Base-by-base conservation (phyloP, 2,888 invertebrate species). In the Beris chalybata region DNA sequence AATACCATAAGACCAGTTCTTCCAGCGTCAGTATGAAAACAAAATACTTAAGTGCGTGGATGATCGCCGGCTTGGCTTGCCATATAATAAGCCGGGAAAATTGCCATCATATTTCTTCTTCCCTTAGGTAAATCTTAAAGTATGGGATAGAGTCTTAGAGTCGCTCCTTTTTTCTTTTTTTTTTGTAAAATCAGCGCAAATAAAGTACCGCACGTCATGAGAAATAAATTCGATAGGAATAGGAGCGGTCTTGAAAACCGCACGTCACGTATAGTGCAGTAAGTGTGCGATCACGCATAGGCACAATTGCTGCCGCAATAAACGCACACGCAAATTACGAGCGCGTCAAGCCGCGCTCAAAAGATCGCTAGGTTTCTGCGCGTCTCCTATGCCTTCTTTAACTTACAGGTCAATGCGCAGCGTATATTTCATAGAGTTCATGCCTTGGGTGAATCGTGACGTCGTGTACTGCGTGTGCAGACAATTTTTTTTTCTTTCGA, bases 251-350 rank as follows among this genome's bases (percentile, higher is more conserved):
- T 61, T 32, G 61, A 38, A 52, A 50, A 52, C 61, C 50, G 61
- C 61, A 61, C 52, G 61, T 61, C 61, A 61, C 61, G 61, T 61
- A 22, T 43, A 50, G 50, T 61, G 61, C 61, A 61, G 61, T 61
- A 61, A 61, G 61, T 61, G 61, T 52, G 61, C 61, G 61, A 61
- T 61, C 61, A 61, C 61, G 61, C 61, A 61, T 61, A 61, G 61
- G 61, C 61, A 32, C 61, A 50, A 38, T 38, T 61, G 61, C 61
- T 22, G 61, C 50, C 38, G 32, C 50, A 30, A 48, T 32, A 15
- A 61, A 61, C 61, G 61, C 61, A 61, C 61, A 61, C 61, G 61
- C 61, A 61, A 61, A 61, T 61, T 61, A 43, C 52, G 52, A 30
- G 12, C 30, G 9, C 5, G 50, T n/a, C 59, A 32, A 61, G 29